Evolutionary conservation across 2,113 vertebrate genomes (phyloP).

Genomic region (Hemibagrus wyckioides): DNA sequence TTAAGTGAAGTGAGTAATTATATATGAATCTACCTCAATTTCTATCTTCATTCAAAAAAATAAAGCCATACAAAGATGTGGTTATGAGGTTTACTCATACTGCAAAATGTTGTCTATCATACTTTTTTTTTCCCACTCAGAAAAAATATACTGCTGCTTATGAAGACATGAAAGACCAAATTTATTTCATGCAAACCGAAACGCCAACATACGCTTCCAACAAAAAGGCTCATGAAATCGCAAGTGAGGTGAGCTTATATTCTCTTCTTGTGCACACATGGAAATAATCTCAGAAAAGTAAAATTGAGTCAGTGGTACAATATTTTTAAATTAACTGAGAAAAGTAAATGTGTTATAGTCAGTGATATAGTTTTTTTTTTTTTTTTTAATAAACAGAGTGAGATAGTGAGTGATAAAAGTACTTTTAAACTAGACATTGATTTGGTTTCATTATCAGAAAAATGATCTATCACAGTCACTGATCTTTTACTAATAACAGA

Average conservation of each 20-base stretch:
- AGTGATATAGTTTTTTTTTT: not conserved
- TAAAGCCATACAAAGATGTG: not conserved
- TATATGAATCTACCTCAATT: not conserved
- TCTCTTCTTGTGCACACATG: slow-evolving; percentile 29
- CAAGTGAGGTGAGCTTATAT: slow-evolving; percentile 80
- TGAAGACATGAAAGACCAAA: slow-evolving; percentile 90
- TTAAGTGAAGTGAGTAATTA: slow-evolving; percentile 82
- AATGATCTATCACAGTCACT: not conserved
- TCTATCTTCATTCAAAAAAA: not conserved
- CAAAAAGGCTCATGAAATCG: slow-evolving; percentile 79
- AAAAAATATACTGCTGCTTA: slow-evolving; percentile 88
- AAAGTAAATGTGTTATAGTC: not conserved
- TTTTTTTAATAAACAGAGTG: not conserved
- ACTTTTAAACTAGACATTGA: not conserved
- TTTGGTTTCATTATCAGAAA: not conserved
- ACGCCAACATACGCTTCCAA: slow-evolving; percentile 88
- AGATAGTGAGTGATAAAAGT: not conserved
- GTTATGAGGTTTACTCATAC: not conserved
- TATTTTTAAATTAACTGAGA: not conserved
- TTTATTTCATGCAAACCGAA: slow-evolving; percentile 96
- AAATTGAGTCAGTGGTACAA: not conserved
- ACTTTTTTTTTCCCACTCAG: slow-evolving; percentile 65
- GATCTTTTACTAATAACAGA: not conserved
- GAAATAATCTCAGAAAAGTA: not conserved
- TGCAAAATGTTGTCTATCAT: not conserved